Evolutionary conservation across 2,113 vertebrate species (phyloP).

Genomic region (Tiliqua scincoides): DNA sequence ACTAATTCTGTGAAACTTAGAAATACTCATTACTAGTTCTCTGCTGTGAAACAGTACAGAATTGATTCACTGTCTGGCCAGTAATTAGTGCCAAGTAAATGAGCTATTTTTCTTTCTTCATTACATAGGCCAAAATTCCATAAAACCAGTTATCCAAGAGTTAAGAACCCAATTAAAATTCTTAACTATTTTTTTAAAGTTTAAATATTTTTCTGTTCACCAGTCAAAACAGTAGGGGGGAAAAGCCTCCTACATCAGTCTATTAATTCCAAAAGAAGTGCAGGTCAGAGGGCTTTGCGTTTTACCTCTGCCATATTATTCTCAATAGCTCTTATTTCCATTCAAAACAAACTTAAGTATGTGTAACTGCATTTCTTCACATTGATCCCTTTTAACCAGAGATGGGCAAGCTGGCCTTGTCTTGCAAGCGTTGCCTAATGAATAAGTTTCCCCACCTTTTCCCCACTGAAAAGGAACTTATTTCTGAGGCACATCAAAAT

Average conservation of each 20-base stretch:
- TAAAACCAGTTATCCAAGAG: conserved; percentile 16
- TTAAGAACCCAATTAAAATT: not conserved
- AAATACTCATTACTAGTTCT: conserved; percentile 71
- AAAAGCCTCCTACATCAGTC: not conserved
- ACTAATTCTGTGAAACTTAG: conserved; percentile 60
- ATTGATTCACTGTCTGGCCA: conserved; percentile 58
- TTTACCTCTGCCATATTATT: not conserved
- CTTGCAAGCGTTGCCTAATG: too few relatives aligned
- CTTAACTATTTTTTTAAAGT: not conserved
- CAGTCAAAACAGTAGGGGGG: not conserved
- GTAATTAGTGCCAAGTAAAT: conserved; percentile 54
- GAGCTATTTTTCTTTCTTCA: conserved; percentile 40
- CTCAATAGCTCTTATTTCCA: not conserved
- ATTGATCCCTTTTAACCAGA: not conserved
- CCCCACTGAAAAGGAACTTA: too few relatives aligned
- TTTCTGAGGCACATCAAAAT: too few relatives aligned
- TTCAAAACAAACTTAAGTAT: not conserved
- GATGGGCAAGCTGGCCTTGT: too few relatives aligned
- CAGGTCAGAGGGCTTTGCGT: not conserved
- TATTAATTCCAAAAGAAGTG: not conserved
- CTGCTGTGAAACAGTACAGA: conserved; percentile 64
- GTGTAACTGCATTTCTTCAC: not conserved
- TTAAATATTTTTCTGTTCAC: conserved; percentile 36
- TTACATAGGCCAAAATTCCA: conserved; percentile 38
- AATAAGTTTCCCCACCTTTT: too few relatives aligned